A percentile compares a stretch with the other conserved stretches of the same genome.
Evolutionary conservation across 2,888 invertebrate genomes (phyloP).

Genomic region (Coenonympha arcania): DNA sequence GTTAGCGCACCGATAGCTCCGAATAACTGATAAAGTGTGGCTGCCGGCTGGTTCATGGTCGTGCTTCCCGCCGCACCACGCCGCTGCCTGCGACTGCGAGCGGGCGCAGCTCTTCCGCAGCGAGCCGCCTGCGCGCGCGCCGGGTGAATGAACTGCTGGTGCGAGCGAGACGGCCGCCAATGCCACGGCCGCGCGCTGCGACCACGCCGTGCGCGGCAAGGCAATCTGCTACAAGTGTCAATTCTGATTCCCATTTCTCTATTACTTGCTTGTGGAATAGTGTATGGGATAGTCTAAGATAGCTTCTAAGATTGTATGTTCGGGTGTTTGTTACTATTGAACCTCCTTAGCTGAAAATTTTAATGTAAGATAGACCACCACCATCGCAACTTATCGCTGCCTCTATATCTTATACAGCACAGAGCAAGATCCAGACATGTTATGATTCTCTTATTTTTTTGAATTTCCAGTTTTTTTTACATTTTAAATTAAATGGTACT

Average conservation of each 20-base stretch:
- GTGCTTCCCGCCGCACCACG: conserved; percentile 62
- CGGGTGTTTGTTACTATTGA: too few relatives aligned
- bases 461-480: too few relatives aligned
- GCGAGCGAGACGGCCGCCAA: conserved; percentile 58
- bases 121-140: conserved; percentile 43
- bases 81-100: conserved; percentile 65
- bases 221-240: conserved; percentile 59
- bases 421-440: too few relatives aligned
- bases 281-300: conserved; percentile 6
- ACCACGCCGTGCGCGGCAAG: conserved; percentile 52
- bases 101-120: conserved; percentile 71
- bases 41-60: conserved; percentile 67
- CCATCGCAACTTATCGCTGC: too few relatives aligned
- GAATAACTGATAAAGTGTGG: conserved; percentile 70
- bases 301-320: too few relatives aligned
- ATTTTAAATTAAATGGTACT: too few relatives aligned
- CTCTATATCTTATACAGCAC: too few relatives aligned
- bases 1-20: conserved; percentile 63
- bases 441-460: too few relatives aligned
- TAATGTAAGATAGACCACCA: too few relatives aligned
- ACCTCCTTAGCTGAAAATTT: too few relatives aligned
- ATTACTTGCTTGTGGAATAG: conserved; percentile 11
- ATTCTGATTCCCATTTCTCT: conserved; percentile 31
- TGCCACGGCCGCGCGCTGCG: conserved; percentile 64
- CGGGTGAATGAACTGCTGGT: conserved; percentile 70